Percentiles rank a stretch among this genome's conserved stretches.
Evolutionary conservation across 2,797 vertebrate species (phyloP).

Genomic region (Spondyliosoma cantharus): DNA sequence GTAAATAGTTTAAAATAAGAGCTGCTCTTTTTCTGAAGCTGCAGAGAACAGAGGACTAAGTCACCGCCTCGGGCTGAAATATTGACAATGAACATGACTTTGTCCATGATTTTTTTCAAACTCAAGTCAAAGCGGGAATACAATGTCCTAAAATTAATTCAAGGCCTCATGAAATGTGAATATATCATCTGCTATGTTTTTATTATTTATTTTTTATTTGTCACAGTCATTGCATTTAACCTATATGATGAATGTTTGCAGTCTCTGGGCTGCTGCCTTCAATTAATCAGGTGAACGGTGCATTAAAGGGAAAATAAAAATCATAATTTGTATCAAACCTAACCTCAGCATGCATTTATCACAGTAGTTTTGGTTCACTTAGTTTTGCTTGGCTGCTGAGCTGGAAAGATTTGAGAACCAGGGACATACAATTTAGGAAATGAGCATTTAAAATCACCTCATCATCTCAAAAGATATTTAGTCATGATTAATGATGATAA

Average conservation of each 20-base stretch:
- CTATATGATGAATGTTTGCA: conserved; percentile 19
- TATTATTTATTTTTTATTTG: no score
- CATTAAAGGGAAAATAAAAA: conserved; percentile 27
- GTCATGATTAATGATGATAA: background rate
- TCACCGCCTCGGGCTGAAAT: background rate
- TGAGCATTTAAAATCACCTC: background rate
- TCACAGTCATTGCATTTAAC: conserved; percentile 4
- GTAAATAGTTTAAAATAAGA: background rate
- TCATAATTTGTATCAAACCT: conserved; percentile 24
- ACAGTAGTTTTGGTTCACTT: background rate
- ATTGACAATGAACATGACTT: background rate
- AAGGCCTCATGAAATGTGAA: background rate
- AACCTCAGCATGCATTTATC: background rate
- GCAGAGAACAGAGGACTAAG: background rate
- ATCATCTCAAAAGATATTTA: background rate
- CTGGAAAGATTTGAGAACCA: background rate
- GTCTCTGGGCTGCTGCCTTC: conserved; percentile 1
- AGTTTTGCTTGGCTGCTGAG: conserved; percentile 7
- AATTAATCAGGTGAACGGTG: conserved; percentile 30
- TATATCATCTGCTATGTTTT: background rate
- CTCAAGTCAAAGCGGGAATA: background rate
- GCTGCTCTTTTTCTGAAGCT: conserved; percentile 1
- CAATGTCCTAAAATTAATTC: background rate
- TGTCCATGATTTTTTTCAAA: conserved; percentile 1
- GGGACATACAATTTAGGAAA: background rate